Percentiles rank a stretch among this genome's conserved stretches.
phyloP scores from a whole-genome alignment of 2,888 invertebrate species.

The Chloroclystis v-ata region DNA sequence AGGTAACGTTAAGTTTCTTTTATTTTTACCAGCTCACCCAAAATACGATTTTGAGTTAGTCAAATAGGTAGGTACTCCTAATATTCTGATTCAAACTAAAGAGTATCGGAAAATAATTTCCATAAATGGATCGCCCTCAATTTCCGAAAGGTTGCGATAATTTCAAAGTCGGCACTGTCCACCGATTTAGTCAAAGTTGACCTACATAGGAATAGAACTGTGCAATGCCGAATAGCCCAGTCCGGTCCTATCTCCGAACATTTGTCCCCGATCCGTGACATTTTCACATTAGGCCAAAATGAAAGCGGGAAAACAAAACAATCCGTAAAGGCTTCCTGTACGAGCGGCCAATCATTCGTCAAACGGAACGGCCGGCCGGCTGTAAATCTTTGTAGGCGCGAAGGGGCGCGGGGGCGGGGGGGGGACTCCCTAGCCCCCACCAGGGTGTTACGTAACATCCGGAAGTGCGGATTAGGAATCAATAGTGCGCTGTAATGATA shows the following conservation, averaged over 20 bases:
- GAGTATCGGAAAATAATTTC: too few species aligned
- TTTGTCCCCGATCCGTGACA: slow-evolving; percentile 32
- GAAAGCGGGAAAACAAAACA: slow-evolving; percentile 52
- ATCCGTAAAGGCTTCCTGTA: slow-evolving; percentile 52
- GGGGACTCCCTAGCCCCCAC: too few species aligned
- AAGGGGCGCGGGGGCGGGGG: slow-evolving; percentile 29
- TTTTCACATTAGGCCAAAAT: slow-evolving; percentile 32
- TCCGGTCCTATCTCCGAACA: slow-evolving; percentile 28
- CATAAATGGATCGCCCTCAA: background rate
- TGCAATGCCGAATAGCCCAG: slow-evolving; percentile 13
- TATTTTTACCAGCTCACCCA: too few species aligned
- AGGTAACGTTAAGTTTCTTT: too few species aligned
- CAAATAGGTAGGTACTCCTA: too few species aligned
- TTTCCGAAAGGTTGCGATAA: slow-evolving; percentile 1
- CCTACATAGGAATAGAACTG: slow-evolving; percentile 13
- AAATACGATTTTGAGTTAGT: too few species aligned
- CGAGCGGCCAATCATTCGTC: slow-evolving; percentile 72
- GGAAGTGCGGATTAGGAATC: slow-evolving; percentile 79
- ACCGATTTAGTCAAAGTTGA: slow-evolving; percentile 12
- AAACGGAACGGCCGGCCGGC: slow-evolving; percentile 58
- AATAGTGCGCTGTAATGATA: slow-evolving; percentile 77
- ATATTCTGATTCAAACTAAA: too few species aligned
- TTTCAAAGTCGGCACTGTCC: background rate
- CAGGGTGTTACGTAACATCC: slow-evolving; percentile 71
- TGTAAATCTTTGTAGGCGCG: slow-evolving; percentile 64